A percentile compares a stretch with the other conserved stretches of the same genome.
Evolutionary conservation across 1,140 invertebrate species (phyloP).

Genomic region (Drosophila triauraria): DNA sequence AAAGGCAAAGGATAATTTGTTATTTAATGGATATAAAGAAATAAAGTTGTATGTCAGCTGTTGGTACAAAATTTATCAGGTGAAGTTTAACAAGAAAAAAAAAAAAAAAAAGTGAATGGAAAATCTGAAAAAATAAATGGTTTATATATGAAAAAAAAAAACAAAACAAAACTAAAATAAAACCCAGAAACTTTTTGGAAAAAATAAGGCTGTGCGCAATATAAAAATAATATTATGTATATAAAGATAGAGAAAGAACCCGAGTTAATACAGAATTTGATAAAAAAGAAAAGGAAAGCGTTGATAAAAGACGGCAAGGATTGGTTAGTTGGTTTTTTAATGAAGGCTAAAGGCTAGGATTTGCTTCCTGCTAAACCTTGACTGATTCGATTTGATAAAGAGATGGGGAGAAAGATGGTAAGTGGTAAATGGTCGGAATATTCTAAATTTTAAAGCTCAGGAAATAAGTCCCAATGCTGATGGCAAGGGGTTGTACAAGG

Average conservation of each 20-base stretch:
- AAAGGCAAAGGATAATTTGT: slow-evolving; percentile 16
- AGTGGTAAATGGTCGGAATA: slow-evolving; percentile 34
- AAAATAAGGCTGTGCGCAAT: slow-evolving; percentile 79
- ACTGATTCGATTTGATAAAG: slow-evolving; percentile 49
- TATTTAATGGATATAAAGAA: slow-evolving; percentile 37
- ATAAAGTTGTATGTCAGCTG: slow-evolving; percentile 36
- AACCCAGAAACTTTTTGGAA: slow-evolving; percentile 59
- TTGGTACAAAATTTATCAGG: slow-evolving; percentile 82
- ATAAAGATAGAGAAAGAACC: slow-evolving; percentile 25
- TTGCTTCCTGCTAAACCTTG: slow-evolving; percentile 26
- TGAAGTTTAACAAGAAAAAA: slow-evolving; percentile 55
- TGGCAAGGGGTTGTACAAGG: slow-evolving; percentile 6
- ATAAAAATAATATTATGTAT: slow-evolving; percentile 51
- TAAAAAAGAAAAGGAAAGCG: not conserved
- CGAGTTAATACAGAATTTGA: slow-evolving; percentile 28
- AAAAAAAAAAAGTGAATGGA: slow-evolving; percentile 8
- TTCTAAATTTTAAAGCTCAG: slow-evolving; percentile 65
- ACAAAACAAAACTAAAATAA: slow-evolving; percentile 17
- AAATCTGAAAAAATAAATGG: slow-evolving; percentile 44
- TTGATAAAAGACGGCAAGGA: slow-evolving; percentile 1
- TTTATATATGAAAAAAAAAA: slow-evolving; percentile 38
- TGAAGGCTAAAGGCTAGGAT: slow-evolving; percentile 2
- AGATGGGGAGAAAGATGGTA: slow-evolving; percentile 9
- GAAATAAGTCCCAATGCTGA: slow-evolving; percentile 24
- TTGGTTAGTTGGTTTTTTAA: slow-evolving; percentile 24